Conservation (phyloP, 2,888 invertebrate species). For the Chironomus tentans region DNA sequence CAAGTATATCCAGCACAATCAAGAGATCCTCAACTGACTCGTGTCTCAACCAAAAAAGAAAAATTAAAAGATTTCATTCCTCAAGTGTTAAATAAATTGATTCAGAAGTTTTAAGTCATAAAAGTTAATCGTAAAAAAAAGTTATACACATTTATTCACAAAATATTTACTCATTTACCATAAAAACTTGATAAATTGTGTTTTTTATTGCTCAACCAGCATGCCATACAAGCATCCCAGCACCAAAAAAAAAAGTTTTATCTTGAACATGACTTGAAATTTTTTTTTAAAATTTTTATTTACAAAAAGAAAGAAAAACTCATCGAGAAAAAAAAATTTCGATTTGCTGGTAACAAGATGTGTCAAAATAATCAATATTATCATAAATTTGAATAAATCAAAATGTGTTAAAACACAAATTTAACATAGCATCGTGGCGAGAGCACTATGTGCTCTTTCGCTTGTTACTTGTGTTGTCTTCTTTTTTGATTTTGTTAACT, state of each 20-base stretch:
- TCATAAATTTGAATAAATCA: conserved; percentile 26
- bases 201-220: conserved; percentile 20
- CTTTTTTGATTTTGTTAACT: neutral
- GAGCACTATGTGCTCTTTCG: neutral
- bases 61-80: neutral
- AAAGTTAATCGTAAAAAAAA: neutral
- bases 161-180: conserved; percentile 10
- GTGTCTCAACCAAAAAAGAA: neutral
- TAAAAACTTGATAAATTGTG: conserved; percentile 6
- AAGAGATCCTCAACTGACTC: neutral
- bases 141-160: too few species aligned
- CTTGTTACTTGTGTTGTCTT: too few species aligned
- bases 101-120: conserved; percentile 4
- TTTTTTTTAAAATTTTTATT: neutral
- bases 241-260: neutral
- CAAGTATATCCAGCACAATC: too few species aligned
- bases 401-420: conserved; percentile 22
- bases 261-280: neutral
- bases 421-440: neutral
- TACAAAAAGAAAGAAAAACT: neutral
- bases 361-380: conserved; percentile 27
- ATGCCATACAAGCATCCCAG: conserved; percentile 7
- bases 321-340: neutral
- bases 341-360: conserved; percentile 19
- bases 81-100: conserved; percentile 2